phyloP scores from a whole-genome alignment of 2,797 vertebrate genomes.

The Hephaestus fuliginosus region DNA sequence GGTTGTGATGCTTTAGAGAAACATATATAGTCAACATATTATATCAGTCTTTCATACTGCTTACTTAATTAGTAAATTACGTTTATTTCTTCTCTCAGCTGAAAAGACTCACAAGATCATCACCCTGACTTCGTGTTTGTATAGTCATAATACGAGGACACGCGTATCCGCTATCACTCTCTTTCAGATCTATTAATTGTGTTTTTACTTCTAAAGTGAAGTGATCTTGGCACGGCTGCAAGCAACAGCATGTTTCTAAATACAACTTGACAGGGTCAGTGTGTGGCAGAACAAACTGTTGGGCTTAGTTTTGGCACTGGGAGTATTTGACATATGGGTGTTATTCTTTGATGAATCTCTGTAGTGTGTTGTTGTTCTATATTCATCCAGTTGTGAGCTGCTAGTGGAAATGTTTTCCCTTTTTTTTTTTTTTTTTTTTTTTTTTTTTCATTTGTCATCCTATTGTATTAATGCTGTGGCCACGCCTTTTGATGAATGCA shows the following conservation, averaged over 20 bases:
- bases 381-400: conserved; percentile 71
- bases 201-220: conserved; percentile 64
- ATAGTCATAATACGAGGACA: conserved; percentile 27
- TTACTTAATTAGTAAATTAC: conserved; percentile 9
- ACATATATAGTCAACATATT: conserved; percentile 11
- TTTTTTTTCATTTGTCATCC: conserved; percentile 74
- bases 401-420: conserved; percentile 52
- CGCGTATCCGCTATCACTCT: conserved; percentile 32
- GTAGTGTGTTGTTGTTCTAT: conserved; percentile 67
- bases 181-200: conserved; percentile 68
- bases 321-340: conserved; percentile 67
- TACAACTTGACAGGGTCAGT: conserved; percentile 73
- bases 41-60: conserved; percentile 31
- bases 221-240: conserved; percentile 65
- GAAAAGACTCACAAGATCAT: conserved; percentile 17
- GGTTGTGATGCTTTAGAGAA: conserved; percentile 29
- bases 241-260: conserved; percentile 71
- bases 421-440: conserved; percentile 27
- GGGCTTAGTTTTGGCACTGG: conserved; percentile 53
- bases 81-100: conserved; percentile 3
- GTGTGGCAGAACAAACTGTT: conserved; percentile 73
- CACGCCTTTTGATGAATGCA: conserved; percentile 86
- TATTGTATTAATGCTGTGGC: conserved; percentile 76
- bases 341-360: conserved; percentile 71
- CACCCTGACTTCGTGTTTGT: conserved; percentile 29